Evolutionary conservation across 2,797 vertebrate genomes (phyloP).

Genomic region (Labroides dimidiatus): DNA sequence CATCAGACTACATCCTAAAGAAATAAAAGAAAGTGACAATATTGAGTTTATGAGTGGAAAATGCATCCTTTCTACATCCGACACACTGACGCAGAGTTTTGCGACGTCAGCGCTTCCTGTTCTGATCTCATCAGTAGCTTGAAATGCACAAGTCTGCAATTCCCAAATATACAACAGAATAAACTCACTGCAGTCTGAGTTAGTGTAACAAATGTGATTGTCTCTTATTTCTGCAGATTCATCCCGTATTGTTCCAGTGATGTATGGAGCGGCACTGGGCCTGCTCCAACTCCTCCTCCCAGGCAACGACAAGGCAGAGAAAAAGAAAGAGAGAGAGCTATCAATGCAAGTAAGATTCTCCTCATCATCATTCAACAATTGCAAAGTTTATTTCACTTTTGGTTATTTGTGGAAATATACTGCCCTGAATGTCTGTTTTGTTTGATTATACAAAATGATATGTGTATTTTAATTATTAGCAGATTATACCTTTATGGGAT

Average conservation of each 20-base stretch:
- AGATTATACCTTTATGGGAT: slow-evolving; percentile 88
- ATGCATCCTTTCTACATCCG: neutral
- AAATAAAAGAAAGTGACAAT: neutral
- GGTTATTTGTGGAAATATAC: neutral
- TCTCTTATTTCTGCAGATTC: slow-evolving; percentile 76
- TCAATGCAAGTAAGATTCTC: slow-evolving; percentile 72
- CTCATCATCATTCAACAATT: neutral
- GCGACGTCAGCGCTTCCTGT: neutral
- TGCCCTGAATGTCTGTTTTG: neutral
- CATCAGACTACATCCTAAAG: neutral
- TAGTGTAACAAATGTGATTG: slow-evolving; percentile 12
- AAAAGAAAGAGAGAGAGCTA: slow-evolving; percentile 76
- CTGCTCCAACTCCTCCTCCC: slow-evolving; percentile 67
- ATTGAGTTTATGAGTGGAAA: neutral
- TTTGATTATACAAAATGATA: neutral
- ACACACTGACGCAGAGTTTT: neutral
- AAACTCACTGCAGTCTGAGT: neutral
- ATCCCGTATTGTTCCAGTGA: slow-evolving; percentile 91
- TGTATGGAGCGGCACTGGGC: slow-evolving; percentile 88
- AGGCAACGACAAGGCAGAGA: slow-evolving; percentile 71
- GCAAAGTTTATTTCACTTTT: neutral
- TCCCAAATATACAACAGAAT: slow-evolving; percentile 3
- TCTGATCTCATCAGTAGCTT: neutral
- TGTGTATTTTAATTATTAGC: slow-evolving; percentile 54
- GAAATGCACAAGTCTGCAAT: neutral